These are phyloP conservation scores for Argyra leucocephala DNA, from an alignment of 2,888 invertebrate species.

Conservation along the genomic window DNA sequence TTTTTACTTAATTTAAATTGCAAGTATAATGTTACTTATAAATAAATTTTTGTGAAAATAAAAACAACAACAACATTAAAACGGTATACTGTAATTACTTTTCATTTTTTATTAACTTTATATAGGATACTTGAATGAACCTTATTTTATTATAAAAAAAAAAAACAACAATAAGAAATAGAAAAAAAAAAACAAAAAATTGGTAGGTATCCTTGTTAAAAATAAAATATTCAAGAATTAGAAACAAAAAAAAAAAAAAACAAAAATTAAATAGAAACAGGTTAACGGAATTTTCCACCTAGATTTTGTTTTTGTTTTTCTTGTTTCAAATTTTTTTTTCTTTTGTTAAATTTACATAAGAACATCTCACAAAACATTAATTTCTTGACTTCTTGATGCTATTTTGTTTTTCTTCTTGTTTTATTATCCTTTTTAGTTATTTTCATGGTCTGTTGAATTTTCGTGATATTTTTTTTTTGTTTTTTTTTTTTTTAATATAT, in stretches of 20 bases:
- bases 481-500: too few species aligned
- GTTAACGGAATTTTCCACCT: conserved; percentile 1
- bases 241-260: not conserved
- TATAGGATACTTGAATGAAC: too few species aligned
- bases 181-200: too few species aligned
- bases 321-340: not conserved
- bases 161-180: too few species aligned
- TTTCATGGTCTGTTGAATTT: not conserved
- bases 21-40: too few species aligned
- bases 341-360: not conserved
- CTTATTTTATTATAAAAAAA: too few species aligned
- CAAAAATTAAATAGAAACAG: not conserved
- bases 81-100: too few species aligned
- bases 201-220: not conserved
- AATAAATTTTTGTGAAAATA: too few species aligned
- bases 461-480: not conserved
- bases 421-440: not conserved
- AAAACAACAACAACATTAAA: too few species aligned
- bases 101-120: too few species aligned
- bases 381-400: not conserved
- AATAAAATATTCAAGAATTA: not conserved
- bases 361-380: not conserved
- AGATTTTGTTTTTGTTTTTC: not conserved
- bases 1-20: too few species aligned
- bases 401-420: not conserved